Evolutionary conservation across 1,140 invertebrate genomes (phyloP).

Genomic region (Hyles vespertilio): DNA sequence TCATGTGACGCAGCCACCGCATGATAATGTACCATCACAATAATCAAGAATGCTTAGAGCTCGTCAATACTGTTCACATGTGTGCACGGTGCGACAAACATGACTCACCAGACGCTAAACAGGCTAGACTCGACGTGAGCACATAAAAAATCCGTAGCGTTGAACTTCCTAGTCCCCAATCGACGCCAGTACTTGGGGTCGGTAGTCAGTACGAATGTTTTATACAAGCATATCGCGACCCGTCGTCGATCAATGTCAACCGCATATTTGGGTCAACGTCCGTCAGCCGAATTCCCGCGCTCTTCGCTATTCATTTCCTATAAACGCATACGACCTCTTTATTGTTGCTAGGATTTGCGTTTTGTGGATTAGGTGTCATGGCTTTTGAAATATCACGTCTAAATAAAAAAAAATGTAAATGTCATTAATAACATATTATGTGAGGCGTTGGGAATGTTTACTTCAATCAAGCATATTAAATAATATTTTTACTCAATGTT

Average conservation of each 20-base stretch:
- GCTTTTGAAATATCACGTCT: neutral
- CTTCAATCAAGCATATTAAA: no score
- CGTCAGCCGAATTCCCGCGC: conserved; percentile 64
- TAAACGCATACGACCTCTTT: conserved; percentile 47
- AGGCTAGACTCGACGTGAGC: conserved; percentile 39
- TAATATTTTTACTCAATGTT: neutral
- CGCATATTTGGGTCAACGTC: conserved; percentile 72
- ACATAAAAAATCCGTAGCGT: conserved; percentile 59
- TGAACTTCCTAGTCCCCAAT: conserved; percentile 56
- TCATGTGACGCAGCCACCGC: conserved; percentile 34
- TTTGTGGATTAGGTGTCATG: conserved; percentile 9
- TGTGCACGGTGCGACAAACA: conserved; percentile 14
- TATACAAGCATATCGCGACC: conserved; percentile 60
- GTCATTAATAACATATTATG: no score
- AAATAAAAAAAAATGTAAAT: no score
- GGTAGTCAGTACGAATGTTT: conserved; percentile 44
- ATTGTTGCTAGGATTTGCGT: conserved; percentile 22
- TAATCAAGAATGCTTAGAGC: neutral
- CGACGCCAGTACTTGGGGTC: conserved; percentile 26
- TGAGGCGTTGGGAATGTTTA: no score
- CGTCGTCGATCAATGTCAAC: conserved; percentile 73
- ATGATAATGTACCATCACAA: neutral
- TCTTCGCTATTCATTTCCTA: conserved; percentile 59
- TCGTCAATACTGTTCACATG: no score
- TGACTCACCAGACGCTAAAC: conserved; percentile 44